These are phyloP conservation scores for Hypomecis punctinalis DNA, from an alignment of 2,888 invertebrate species.

Conservation along the genomic window DNA sequence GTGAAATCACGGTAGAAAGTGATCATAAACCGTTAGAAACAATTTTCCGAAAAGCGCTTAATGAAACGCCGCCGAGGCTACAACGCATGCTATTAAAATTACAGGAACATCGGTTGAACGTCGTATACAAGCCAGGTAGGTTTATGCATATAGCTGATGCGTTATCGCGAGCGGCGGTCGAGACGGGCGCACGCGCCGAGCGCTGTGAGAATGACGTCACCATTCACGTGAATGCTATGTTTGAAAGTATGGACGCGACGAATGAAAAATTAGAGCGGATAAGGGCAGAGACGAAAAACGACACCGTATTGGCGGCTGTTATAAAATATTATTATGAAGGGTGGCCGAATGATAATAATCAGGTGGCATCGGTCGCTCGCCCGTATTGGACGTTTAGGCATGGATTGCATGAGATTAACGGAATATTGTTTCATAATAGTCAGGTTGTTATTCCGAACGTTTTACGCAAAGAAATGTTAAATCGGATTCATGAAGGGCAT, in stretches of 20 bases:
- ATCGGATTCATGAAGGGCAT: conserved; percentile 23
- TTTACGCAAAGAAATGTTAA: conserved; percentile 16
- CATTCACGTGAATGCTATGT: not conserved
- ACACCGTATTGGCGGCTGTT: not conserved
- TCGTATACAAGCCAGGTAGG: not conserved
- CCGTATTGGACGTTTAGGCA: conserved; percentile 19
- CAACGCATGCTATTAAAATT: conserved; percentile 8
- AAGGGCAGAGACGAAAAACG: not conserved
- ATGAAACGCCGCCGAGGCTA: conserved; percentile 7
- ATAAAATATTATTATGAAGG: not conserved
- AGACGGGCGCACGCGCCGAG: not conserved
- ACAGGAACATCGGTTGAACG: conserved; percentile 1
- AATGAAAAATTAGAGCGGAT: not conserved
- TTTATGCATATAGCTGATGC: not conserved
- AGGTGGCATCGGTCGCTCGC: conserved; percentile 1
- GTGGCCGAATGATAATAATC: conserved; percentile 3
- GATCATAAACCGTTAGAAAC: conserved; percentile 1
- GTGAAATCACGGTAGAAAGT: not conserved
- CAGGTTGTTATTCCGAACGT: conserved; percentile 10
- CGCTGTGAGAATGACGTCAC: conserved; percentile 1
- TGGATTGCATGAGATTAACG: conserved; percentile 15
- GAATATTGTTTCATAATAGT: conserved; percentile 15
- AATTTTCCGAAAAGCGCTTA: conserved; percentile 44
- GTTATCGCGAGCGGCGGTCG: conserved; percentile 3
- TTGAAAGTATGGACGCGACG: not conserved